Evolutionary conservation across 2,797 vertebrate genomes (phyloP).

Genomic region (Xenentodon cancila): DNA sequence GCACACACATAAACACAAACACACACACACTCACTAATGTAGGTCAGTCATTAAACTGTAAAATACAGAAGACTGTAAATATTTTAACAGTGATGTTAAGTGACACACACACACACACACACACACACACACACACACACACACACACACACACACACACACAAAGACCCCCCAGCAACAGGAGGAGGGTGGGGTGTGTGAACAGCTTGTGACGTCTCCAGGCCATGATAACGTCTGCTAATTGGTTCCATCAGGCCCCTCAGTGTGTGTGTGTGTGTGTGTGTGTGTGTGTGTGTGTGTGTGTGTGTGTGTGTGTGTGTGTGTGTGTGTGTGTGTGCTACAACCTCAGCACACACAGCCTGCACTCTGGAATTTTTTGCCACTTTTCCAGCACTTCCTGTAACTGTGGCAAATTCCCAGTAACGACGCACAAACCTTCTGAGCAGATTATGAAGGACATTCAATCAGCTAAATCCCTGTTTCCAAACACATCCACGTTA

Average conservation of each 20-base stretch:
- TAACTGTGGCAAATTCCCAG: no score
- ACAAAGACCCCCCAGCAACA: slow-evolving; percentile 34
- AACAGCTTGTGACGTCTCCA: slow-evolving; percentile 78
- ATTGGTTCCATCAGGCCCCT: slow-evolving; percentile 71
- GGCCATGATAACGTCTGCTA: slow-evolving; percentile 74
- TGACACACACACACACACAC: slow-evolving; percentile 39
- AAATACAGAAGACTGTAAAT: slow-evolving; percentile 67
- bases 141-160: slow-evolving; percentile 16
- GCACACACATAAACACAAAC: no score
- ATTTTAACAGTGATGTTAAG: slow-evolving; percentile 64
- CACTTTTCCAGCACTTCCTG: no score
- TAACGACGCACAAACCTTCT: no score
- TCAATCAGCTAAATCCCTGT: no score
- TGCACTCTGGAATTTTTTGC: no score
- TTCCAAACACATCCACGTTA: no score
- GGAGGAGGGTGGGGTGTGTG: slow-evolving; percentile 37
- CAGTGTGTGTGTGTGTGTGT: slow-evolving; percentile 11
- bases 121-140: slow-evolving; percentile 21
- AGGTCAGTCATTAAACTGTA: slow-evolving; percentile 71
- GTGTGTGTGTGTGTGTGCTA: no score
- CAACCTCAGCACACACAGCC: no score
- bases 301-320: no score
- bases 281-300: not conserved
- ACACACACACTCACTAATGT: slow-evolving; percentile 45
- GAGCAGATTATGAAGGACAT: no score